A percentile compares a stretch with the other conserved stretches of the same genome.
These are phyloP conservation scores for Drosophila tanythrix DNA, from an alignment of 2,888 invertebrate genomes.

Conservation along the genomic window DNA sequence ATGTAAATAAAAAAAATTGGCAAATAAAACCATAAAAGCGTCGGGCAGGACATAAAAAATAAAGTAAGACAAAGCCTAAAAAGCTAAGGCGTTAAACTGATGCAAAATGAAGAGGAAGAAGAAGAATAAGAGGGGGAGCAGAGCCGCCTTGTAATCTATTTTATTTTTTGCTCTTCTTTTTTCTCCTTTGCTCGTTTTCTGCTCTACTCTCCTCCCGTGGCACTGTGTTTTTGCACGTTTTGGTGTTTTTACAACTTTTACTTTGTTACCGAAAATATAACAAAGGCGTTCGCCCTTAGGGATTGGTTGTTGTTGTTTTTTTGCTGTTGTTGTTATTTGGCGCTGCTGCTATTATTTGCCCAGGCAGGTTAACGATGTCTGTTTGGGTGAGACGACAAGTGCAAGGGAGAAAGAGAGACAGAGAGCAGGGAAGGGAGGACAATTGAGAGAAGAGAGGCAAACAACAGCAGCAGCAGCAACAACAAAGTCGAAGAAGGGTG, in stretches of 20 bases:
- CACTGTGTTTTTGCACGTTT: constrained; percentile 33
- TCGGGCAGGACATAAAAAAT: constrained; percentile 57
- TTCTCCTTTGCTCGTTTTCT: constrained; percentile 3
- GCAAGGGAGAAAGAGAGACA: constrained; percentile 1
- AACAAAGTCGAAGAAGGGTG: constrained; percentile 68
- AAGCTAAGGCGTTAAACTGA: constrained; percentile 43
- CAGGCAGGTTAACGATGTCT: constrained; percentile 71
- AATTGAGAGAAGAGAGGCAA: constrained; percentile 9
- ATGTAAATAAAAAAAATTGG: constrained; percentile 64
- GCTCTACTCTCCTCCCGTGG: neutral
- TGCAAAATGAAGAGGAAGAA: constrained; percentile 18
- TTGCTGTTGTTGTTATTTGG: constrained; percentile 11
- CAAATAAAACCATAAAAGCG: constrained; percentile 69
- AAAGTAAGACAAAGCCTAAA: constrained; percentile 20
- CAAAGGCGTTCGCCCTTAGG: constrained; percentile 48
- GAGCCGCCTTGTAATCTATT: constrained; percentile 2
- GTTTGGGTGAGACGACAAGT: constrained; percentile 43
- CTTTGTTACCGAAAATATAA: constrained; percentile 76
- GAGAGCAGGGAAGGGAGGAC: constrained; percentile 3
- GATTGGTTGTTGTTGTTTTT: constrained; percentile 28
- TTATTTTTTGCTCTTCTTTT: neutral
- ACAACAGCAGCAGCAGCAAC: constrained; percentile 10
- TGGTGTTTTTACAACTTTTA: constrained; percentile 69
- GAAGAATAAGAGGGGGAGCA: neutral
- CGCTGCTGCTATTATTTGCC: constrained; percentile 24